phyloP scores from a whole-genome alignment of 2,888 invertebrate genomes.

The Tetragnatha montana region DNA sequence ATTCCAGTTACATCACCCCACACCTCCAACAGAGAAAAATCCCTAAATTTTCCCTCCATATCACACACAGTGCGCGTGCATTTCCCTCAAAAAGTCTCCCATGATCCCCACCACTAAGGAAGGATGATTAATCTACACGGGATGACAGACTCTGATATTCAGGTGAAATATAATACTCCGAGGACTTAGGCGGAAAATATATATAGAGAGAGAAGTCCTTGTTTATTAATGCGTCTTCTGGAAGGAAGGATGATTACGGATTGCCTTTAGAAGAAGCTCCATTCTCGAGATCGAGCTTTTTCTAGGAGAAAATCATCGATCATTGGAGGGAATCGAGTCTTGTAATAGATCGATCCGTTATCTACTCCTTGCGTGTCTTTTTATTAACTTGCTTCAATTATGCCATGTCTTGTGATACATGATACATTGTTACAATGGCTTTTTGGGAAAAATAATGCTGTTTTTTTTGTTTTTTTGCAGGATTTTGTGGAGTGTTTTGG shows the following conservation, averaged over 20 bases:
- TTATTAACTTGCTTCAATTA: not conserved
- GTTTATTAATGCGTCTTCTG: not conserved
- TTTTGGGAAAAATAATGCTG: not conserved
- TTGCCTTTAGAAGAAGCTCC: slow-evolving; percentile 22
- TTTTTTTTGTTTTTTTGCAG: not conserved
- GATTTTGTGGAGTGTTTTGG: not conserved
- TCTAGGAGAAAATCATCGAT: slow-evolving; percentile 7
- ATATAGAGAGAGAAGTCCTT: not conserved
- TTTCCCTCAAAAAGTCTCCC: not conserved
- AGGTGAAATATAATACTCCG: slow-evolving; percentile 56
- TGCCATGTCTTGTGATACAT: not conserved
- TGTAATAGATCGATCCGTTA: slow-evolving; percentile 14
- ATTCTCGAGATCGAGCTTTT: slow-evolving; percentile 24
- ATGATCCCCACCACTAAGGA: not conserved
- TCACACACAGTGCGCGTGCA: too few relatives aligned
- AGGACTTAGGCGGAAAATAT: slow-evolving; percentile 14
- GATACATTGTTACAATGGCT: too few relatives aligned
- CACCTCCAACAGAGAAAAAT: too few relatives aligned
- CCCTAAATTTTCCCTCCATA: too few relatives aligned
- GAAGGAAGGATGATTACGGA: slow-evolving; percentile 38
- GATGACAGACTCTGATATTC: slow-evolving; percentile 46
- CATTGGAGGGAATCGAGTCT: slow-evolving; percentile 7
- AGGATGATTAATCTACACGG: slow-evolving; percentile 48
- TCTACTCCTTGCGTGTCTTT: not conserved
- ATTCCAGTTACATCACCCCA: too few relatives aligned